A percentile compares a stretch with the other conserved stretches of the same genome.
Evolutionary conservation across 2,888 invertebrate genomes (phyloP).

Genomic region (Caenorhabditis zanzibari): DNA sequence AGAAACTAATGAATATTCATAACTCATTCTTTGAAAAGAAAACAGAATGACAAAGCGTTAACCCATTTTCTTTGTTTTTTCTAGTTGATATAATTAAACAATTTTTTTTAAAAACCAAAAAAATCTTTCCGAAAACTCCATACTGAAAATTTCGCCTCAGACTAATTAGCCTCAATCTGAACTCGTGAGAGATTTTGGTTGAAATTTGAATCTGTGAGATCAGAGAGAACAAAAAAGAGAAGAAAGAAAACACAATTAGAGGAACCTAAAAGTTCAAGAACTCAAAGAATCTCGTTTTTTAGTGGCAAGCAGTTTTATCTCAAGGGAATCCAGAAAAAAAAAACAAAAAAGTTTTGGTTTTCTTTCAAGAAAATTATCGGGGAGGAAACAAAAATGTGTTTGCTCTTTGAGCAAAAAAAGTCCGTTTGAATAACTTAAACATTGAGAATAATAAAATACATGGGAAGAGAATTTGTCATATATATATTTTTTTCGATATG

Average conservation of each 20-base stretch:
- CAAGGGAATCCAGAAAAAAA: background rate
- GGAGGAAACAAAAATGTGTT: background rate
- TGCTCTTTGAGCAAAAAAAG: background rate
- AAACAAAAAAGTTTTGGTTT: background rate
- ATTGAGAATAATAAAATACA: background rate
- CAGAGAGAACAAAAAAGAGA: too few species aligned
- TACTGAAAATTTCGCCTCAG: background rate
- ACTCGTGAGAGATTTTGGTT: background rate
- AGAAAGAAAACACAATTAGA: background rate
- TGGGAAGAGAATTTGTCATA: conserved; percentile 12
- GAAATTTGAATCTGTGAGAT: conserved; percentile 15
- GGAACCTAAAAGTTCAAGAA: background rate
- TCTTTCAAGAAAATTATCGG: background rate
- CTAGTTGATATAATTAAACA: background rate
- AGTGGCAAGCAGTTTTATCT: background rate
- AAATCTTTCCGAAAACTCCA: background rate
- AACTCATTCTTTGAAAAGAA: conserved; percentile 1
- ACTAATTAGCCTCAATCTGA: background rate
- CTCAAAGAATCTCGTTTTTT: background rate
- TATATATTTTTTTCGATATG: background rate
- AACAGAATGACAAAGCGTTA: conserved; percentile 37
- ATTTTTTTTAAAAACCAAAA: too few species aligned
- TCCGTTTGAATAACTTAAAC: background rate
- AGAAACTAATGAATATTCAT: conserved; percentile 43
- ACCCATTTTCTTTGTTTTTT: conserved; percentile 3